A percentile compares a stretch with the other conserved stretches of the same genome.
phyloP scores from a whole-genome alignment of 2,797 vertebrate genomes.

The Sphaeramia orbicularis region DNA sequence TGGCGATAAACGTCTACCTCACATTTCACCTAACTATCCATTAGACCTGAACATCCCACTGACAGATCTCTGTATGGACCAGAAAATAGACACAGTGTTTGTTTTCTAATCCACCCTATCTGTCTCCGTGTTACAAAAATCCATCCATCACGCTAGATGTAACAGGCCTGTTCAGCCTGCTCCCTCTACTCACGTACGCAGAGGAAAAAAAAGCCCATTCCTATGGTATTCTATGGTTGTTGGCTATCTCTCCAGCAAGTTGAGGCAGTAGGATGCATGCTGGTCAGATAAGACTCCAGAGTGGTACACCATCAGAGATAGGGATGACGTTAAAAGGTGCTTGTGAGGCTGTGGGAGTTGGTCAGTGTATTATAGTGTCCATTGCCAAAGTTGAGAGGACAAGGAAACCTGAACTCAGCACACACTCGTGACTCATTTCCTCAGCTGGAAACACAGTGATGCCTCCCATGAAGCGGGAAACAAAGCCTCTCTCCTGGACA shows the following conservation, averaged over 20 bases:
- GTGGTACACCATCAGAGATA: slow-evolving; percentile 24
- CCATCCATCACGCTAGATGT: slow-evolving; percentile 56
- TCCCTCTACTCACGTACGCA: slow-evolving; percentile 26
- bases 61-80: slow-evolving; percentile 47
- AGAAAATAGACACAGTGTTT: slow-evolving; percentile 36
- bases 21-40: slow-evolving; percentile 57
- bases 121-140: slow-evolving; percentile 38
- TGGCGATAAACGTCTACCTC: slow-evolving; percentile 57
- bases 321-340: slow-evolving; percentile 49
- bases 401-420: slow-evolving; percentile 79
- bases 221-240: neutral
- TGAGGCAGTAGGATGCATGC: slow-evolving; percentile 23
- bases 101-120: slow-evolving; percentile 47
- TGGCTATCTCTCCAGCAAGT: slow-evolving; percentile 35
- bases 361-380: slow-evolving; percentile 45
- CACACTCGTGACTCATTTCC: slow-evolving; percentile 84
- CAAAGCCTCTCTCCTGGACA: slow-evolving; percentile 64
- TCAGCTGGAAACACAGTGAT: slow-evolving; percentile 76
- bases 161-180: slow-evolving; percentile 22
- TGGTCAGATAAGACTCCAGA: slow-evolving; percentile 53
- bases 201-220: slow-evolving; percentile 11
- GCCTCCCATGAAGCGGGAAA: slow-evolving; percentile 75
- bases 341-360: slow-evolving; percentile 36
- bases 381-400: slow-evolving; percentile 64
- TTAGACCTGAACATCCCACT: slow-evolving; percentile 52